phyloP scores from a whole-genome alignment of 2,113 vertebrate species.

The Colaptes auratus region DNA sequence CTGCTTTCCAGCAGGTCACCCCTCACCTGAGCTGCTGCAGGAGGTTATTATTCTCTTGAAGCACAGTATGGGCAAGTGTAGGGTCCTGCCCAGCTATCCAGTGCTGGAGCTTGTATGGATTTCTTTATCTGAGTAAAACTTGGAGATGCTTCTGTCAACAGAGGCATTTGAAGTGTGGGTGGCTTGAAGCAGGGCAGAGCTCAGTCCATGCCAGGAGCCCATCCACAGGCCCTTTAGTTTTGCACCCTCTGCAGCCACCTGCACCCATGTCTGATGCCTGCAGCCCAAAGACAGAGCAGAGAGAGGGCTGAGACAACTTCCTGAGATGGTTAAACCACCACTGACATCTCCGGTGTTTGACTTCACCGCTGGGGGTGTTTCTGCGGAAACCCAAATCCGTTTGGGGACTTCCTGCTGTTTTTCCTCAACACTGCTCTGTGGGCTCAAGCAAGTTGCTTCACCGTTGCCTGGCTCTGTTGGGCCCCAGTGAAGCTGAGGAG shows the following conservation, averaged over 20 bases:
- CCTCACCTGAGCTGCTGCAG: no score
- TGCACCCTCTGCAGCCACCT: background rate
- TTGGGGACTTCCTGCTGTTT: background rate
- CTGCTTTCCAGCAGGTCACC: no score
- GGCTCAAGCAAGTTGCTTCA: background rate
- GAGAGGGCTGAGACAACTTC: background rate
- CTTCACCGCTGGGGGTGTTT: background rate
- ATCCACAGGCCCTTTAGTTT: background rate
- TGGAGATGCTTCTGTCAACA: background rate
- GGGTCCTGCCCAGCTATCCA: no score
- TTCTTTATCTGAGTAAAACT: background rate
- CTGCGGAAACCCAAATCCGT: background rate
- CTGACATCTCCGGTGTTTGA: background rate
- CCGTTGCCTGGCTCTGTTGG: rapidly evolving
- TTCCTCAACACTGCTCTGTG: background rate
- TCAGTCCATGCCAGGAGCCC: rapidly evolving
- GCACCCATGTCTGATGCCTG: background rate
- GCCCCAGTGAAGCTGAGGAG: background rate
- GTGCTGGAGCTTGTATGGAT: rapidly evolving
- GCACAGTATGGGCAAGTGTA: no score
- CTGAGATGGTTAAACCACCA: background rate
- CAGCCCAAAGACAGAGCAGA: background rate
- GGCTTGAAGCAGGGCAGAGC: background rate
- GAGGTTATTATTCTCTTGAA: no score
- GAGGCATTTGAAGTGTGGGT: background rate